Conservation (phyloP, 2,113 vertebrate genomes). For the Colossoma macropomum region DNA sequence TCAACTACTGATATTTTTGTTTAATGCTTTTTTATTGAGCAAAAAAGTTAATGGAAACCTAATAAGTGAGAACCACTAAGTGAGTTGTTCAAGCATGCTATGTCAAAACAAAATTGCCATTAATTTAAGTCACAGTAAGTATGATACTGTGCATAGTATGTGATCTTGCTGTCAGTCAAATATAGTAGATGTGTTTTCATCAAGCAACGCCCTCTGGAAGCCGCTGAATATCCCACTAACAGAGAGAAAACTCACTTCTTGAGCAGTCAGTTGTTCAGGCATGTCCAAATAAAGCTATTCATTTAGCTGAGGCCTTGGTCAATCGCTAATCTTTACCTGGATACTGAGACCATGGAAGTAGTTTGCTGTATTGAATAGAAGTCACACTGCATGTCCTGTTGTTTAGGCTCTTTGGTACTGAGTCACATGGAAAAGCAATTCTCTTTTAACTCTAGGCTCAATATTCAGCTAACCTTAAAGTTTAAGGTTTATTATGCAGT, state of each 20-base stretch:
- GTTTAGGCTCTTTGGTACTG: not conserved
- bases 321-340: not conserved
- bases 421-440: not conserved
- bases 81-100: no score
- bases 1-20: no score
- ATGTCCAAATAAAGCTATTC: conserved; percentile 8
- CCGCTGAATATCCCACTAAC: conserved; percentile 18
- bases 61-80: no score
- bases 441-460: no score
- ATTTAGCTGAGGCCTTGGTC: not conserved
- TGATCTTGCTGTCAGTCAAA: not conserved
- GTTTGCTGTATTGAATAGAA: conserved; percentile 24
- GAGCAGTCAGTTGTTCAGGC: not conserved
- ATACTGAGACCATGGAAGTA: not conserved
- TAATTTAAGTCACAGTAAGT: not conserved
- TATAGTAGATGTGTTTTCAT: not conserved
- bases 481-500: no score
- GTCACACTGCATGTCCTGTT: conserved; percentile 12
- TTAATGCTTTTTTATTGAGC: no score
- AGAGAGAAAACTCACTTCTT: not conserved
- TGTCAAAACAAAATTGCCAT: no score
- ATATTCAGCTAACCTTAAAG: no score
- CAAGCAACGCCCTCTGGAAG: not conserved
- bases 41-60: no score
- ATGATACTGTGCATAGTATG: not conserved